These are phyloP conservation scores for Actenoides hombroni DNA, from an alignment of 2,113 vertebrate species.

Conservation along the genomic window DNA sequence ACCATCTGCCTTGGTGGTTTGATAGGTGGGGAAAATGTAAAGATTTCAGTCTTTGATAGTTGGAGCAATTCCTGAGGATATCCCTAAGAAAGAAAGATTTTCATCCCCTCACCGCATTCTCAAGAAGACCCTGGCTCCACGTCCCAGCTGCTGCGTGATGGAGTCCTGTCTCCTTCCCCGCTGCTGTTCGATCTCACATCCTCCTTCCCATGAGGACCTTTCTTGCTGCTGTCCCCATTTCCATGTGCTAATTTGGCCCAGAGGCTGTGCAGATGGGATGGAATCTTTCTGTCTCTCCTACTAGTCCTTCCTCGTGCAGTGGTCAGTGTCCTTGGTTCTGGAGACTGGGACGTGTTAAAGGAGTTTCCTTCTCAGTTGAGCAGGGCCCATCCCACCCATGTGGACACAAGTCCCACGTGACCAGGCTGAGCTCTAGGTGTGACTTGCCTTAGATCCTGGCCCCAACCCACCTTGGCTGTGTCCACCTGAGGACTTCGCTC, in stretches of 20 bases:
- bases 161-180: background rate
- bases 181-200: background rate
- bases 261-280: background rate
- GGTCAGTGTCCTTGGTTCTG: background rate
- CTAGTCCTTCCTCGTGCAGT: background rate
- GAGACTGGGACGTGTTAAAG: background rate
- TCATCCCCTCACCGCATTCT: background rate
- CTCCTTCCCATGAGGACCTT: conserved; percentile 12
- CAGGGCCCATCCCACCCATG: background rate
- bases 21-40: background rate
- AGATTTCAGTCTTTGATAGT: background rate
- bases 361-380: background rate
- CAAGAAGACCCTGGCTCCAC: background rate
- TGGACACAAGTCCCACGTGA: background rate
- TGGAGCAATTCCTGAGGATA: background rate
- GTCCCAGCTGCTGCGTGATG: rapidly evolving
- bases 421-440: background rate
- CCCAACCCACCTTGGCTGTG: background rate
- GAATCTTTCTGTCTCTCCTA: background rate
- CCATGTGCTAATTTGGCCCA: background rate
- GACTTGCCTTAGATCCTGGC: background rate
- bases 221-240: conserved; percentile 33
- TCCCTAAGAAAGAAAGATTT: background rate
- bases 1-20: background rate
- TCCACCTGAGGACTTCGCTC: background rate